phyloP scores from a whole-genome alignment of 2,113 vertebrate species.

The Tragelaphus imberbis region DNA sequence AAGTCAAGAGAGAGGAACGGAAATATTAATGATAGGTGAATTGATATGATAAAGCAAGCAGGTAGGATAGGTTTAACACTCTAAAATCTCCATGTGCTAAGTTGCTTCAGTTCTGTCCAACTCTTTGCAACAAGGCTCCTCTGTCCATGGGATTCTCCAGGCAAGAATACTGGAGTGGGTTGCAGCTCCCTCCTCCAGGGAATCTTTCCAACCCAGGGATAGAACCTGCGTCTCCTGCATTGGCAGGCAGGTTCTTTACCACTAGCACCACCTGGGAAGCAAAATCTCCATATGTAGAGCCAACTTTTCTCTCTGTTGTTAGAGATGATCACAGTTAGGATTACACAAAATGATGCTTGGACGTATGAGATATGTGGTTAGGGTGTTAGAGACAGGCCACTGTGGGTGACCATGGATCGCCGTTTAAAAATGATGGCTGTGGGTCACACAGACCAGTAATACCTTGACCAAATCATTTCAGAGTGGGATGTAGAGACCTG shows the following conservation, averaged over 20 bases:
- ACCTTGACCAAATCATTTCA: neutral
- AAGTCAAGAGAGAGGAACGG: constrained; percentile 87
- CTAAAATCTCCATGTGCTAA: constrained; percentile 79
- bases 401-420: neutral
- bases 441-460: neutral
- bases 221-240: neutral
- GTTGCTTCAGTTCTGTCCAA: neutral
- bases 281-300: constrained; percentile 78
- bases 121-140: neutral
- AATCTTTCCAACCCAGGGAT: neutral
- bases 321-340: constrained; percentile 86
- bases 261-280: neutral
- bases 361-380: constrained; percentile 80
- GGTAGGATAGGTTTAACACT: constrained; percentile 86
- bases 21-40: constrained; percentile 88
- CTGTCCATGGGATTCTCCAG: neutral
- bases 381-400: neutral
- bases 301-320: constrained; percentile 87
- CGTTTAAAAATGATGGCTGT: neutral
- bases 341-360: constrained; percentile 89
- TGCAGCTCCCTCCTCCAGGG: neutral
- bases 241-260: neutral
- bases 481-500: neutral
- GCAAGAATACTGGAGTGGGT: neutral
- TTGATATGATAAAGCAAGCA: constrained; percentile 87